A percentile compares a stretch with the other conserved stretches of the same genome.
Evolutionary conservation across 2,888 invertebrate species (phyloP).

Genomic region (Agonopterix subpropinquella): DNA sequence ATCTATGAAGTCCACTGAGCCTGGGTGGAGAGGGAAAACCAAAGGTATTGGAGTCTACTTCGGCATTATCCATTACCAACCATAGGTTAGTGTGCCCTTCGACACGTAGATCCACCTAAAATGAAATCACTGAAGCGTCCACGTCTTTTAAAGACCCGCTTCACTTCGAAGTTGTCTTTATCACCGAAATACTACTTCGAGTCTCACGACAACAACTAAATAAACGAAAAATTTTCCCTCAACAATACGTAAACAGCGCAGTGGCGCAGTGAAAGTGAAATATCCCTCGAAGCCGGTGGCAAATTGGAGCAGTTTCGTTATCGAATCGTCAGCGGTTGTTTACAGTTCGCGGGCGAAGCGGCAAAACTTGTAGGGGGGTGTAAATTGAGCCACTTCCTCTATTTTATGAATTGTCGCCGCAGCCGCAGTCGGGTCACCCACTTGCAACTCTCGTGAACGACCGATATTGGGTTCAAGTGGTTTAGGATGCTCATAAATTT

Average conservation of each 20-base stretch:
- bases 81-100: no score
- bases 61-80: no score
- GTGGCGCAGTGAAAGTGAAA: slow-evolving; percentile 36
- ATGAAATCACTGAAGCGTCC: no score
- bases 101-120: no score
- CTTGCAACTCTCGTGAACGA: slow-evolving; percentile 1
- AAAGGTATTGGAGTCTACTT: no score
- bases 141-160: no score
- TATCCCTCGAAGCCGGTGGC: slow-evolving; percentile 17
- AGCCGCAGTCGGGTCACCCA: background rate
- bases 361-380: slow-evolving; percentile 19
- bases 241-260: slow-evolving; percentile 20
- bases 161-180: no score
- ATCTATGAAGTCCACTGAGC: no score
- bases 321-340: slow-evolving; percentile 33
- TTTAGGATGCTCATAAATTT: slow-evolving; percentile 36
- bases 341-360: slow-evolving; percentile 24
- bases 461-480: slow-evolving; percentile 34
- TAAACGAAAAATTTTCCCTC: no score
- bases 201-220: no score
- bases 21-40: no score
- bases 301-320: slow-evolving; percentile 33
- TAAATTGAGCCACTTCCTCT: slow-evolving; percentile 28
- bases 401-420: slow-evolving; percentile 39
- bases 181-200: no score